These are phyloP conservation scores for Pipistrellus nathusii DNA, from an alignment of 2,797 vertebrate species.

Conservation along the genomic window DNA sequence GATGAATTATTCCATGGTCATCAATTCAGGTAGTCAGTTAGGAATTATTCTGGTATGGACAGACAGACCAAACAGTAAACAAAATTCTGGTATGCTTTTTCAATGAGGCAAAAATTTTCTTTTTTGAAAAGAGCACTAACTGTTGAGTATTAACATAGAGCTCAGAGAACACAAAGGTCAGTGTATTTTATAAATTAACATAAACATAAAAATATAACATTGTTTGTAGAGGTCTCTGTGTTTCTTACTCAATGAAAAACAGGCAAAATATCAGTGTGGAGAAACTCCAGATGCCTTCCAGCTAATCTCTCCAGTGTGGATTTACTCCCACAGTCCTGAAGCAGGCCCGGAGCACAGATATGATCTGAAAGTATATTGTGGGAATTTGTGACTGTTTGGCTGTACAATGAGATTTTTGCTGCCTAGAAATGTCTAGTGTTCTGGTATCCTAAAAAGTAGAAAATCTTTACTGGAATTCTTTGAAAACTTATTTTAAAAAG, in stretches of 20 bases:
- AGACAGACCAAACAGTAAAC: conserved; percentile 40
- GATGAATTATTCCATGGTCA: background rate
- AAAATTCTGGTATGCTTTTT: background rate
- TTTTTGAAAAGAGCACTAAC: conserved; percentile 18
- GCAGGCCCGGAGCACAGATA: background rate
- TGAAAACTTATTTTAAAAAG: conserved; percentile 23
- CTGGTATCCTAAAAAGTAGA: conserved; percentile 50
- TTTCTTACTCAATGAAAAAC: conserved; percentile 15
- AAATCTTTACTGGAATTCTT: conserved; percentile 54
- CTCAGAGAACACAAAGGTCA: conserved; percentile 9
- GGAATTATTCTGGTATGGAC: background rate
- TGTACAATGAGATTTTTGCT: conserved; percentile 11
- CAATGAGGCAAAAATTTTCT: background rate
- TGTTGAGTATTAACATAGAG: background rate
- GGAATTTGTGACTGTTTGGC: conserved; percentile 56
- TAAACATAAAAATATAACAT: background rate
- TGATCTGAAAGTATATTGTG: background rate
- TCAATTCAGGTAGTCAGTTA: background rate
- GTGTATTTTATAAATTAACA: conserved; percentile 61
- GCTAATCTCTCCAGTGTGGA: background rate
- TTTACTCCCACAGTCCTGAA: background rate
- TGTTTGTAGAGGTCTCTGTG: background rate
- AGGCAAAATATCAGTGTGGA: background rate
- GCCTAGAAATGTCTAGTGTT: conserved; percentile 46
- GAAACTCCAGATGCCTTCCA: background rate